Evolutionary conservation across 1,140 invertebrate species (phyloP), one percentile per base, ranked within the genome.

Genomic region (Macrobrachium nipponense): DNA sequence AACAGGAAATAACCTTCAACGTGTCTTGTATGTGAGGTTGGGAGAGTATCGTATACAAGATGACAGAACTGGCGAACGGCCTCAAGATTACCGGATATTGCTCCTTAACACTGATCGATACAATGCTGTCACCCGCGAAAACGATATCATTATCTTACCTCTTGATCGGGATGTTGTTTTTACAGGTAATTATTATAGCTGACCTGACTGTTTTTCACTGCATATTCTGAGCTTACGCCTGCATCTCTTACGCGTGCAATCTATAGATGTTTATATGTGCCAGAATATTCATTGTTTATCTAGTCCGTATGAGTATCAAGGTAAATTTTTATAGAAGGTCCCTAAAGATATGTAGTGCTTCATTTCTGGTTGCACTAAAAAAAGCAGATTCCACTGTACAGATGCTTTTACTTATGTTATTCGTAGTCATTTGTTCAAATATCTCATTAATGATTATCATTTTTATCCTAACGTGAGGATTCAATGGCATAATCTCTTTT

Each of bases 61-160:
- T 15, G 15, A 14, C 6, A 27, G 14, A 7, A 58, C 36, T 8
- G 44, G 20, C 0, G 43, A 17, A 23, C 5, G 17, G 4, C 73
- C 82, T 0, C 82, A 84, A 43, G 73, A 84, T 44, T 84, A 77
- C 75, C n/a, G n/a, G 12, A 84, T 84, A n/a, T 36, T 2, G 5
- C 51, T n/a, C 11, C 73, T 44, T 18, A 18, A 27, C 5, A 75
- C 18, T 6, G 58, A 66, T 64, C 61, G 61, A 1, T 84, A 78
- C 62, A 78, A 78, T 73, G 15, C 36, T 18, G 58, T 8, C 0
- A 78, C 73, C 18, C 62, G 66, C 3, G 82, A 66, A 36, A 78
- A 84, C 27, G 82, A 84, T 58, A 84, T 84, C 36, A 66, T 68
- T 15, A 36, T 84, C 43, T 44, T 84, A 10, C 44, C 68, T 7